phyloP scores from a whole-genome alignment of 2,888 invertebrate species.

The Drosophila recens region DNA sequence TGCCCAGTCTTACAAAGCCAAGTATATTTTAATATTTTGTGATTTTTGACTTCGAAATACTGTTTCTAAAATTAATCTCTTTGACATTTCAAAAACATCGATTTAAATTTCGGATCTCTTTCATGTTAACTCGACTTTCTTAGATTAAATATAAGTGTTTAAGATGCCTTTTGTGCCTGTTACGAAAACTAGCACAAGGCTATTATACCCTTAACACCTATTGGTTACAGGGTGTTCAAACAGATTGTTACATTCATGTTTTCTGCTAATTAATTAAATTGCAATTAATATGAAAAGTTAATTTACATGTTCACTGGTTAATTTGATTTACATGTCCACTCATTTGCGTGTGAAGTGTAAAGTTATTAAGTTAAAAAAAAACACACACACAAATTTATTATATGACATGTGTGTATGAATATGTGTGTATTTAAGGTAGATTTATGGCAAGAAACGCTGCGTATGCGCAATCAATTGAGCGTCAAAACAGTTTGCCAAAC shows the following conservation, averaged over 20 bases:
- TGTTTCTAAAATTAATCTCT: no score
- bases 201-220: not conserved
- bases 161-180: not conserved
- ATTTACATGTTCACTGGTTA: slow-evolving; percentile 73
- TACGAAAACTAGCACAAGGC: not conserved
- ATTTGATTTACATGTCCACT: slow-evolving; percentile 67
- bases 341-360: slow-evolving; percentile 58
- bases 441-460: slow-evolving; percentile 55
- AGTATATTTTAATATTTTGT: no score
- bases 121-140: no score
- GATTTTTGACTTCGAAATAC: no score
- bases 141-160: not conserved
- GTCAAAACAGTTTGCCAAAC: slow-evolving; percentile 72
- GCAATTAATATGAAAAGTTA: slow-evolving; percentile 77
- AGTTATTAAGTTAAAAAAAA: slow-evolving; percentile 36
- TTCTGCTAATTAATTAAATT: slow-evolving; percentile 72
- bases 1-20: not conserved
- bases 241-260: slow-evolving; percentile 42
- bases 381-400: not conserved
- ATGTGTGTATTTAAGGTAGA: slow-evolving; percentile 33
- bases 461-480: slow-evolving; percentile 77
- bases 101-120: no score
- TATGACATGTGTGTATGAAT: not conserved
- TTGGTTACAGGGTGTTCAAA: slow-evolving; percentile 10
- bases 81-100: no score